Conservation (phyloP, 2,113 vertebrate species). For the Myotis brandtii region DNA sequence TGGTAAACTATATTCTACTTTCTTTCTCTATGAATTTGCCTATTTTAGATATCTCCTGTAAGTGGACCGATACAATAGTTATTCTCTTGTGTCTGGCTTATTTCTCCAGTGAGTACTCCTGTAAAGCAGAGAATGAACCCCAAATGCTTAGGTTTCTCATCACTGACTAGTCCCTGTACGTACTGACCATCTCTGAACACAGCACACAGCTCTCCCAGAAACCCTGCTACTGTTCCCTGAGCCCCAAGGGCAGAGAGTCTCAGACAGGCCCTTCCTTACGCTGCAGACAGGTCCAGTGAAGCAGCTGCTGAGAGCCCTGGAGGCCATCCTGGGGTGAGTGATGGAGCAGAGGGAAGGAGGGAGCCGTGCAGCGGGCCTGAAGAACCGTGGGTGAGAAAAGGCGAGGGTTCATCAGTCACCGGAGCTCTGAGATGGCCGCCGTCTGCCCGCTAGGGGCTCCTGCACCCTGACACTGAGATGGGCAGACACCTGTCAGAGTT, state of each 20-base stretch:
- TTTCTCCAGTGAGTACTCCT: neutral
- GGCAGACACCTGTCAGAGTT: constrained; percentile 62
- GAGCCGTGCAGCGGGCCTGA: neutral
- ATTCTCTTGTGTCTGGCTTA: neutral
- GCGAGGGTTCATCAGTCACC: neutral
- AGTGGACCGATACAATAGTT: neutral
- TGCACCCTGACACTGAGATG: neutral
- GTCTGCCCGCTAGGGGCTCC: neutral
- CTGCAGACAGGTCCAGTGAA: neutral
- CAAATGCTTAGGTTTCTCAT: constrained; percentile 16
- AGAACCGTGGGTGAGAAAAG: neutral
- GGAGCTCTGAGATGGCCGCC: neutral
- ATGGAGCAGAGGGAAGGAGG: neutral
- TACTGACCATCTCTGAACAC: neutral
- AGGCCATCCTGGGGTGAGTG: neutral
- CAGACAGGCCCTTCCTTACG: neutral
- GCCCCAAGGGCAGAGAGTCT: neutral
- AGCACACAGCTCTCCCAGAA: constrained; percentile 16
- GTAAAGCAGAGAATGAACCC: neutral
- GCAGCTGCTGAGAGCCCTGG: neutral
- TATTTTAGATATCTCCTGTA: neutral
- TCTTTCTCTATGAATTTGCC: neutral
- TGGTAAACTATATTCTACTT: neutral
- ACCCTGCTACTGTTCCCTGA: neutral
- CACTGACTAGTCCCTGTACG: neutral